phyloP scores from a whole-genome alignment of 1,140 invertebrate species.

The Tribolium madens region DNA sequence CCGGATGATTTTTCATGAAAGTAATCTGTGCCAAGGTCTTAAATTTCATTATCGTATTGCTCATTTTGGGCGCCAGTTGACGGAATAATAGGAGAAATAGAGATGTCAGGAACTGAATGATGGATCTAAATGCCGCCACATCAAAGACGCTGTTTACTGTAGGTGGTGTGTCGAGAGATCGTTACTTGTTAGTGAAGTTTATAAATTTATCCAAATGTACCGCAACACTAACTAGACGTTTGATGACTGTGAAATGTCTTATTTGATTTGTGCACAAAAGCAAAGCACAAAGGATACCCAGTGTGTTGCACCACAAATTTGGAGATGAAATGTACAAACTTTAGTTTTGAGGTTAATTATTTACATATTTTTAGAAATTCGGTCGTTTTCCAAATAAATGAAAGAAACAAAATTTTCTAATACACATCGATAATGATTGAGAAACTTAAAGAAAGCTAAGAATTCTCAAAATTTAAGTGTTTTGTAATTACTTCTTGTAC shows the following conservation, averaged over 20 bases:
- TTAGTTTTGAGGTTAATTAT: no score
- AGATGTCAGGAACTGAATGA: slow-evolving; percentile 1
- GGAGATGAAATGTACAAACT: no score
- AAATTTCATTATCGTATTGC: slow-evolving; percentile 4
- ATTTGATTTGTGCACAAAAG: neutral
- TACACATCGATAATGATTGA: no score
- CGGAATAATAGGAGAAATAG: neutral
- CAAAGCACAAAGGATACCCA: no score
- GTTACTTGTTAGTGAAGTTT: slow-evolving; percentile 23
- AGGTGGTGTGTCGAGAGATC: slow-evolving; percentile 32
- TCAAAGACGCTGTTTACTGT: slow-evolving; percentile 27
- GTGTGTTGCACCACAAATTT: no score
- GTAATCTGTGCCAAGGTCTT: slow-evolving; percentile 19
- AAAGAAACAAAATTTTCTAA: no score
- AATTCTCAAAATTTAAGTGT: no score
- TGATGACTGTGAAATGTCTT: neutral
- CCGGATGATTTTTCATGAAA: slow-evolving; percentile 1
- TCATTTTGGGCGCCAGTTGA: neutral
- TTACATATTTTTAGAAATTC: no score
- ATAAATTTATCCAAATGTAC: slow-evolving; percentile 23
- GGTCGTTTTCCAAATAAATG: no score
- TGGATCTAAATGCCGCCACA: slow-evolving; percentile 26
- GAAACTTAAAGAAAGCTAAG: no score
- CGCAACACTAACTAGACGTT: slow-evolving; percentile 7
- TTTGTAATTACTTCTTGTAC: no score